phyloP scores from a whole-genome alignment of 2,113 vertebrate species.

The Mustela nigripes region DNA sequence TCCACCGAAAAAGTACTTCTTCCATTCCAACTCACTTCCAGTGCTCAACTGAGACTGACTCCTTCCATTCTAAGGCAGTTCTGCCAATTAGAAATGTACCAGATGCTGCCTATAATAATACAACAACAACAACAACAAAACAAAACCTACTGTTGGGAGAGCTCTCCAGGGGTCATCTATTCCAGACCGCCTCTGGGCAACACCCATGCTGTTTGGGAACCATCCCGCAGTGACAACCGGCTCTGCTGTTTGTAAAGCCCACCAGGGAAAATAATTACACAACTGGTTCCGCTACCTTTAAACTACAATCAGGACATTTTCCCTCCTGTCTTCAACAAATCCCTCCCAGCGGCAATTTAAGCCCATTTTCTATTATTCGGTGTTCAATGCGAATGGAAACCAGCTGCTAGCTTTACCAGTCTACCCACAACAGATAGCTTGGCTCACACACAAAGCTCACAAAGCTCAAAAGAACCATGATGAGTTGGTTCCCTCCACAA shows the following conservation, averaged over 20 bases:
- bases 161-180: slow-evolving; percentile 18
- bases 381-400: slow-evolving; percentile 62
- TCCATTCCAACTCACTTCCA: neutral
- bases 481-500: slow-evolving; percentile 6
- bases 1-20: neutral
- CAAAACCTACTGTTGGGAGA: neutral
- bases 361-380: slow-evolving; percentile 62
- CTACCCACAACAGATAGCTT: slow-evolving; percentile 51
- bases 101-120: slow-evolving; percentile 51
- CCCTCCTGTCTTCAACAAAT: slow-evolving; percentile 60
- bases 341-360: slow-evolving; percentile 46
- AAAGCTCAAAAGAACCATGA: slow-evolving; percentile 64
- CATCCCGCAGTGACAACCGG: neutral
- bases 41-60: neutral
- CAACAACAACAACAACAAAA: slow-evolving; percentile 3
- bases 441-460: slow-evolving; percentile 27
- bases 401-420: slow-evolving; percentile 68
- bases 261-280: slow-evolving; percentile 54
- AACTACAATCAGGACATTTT: slow-evolving; percentile 64
- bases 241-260: slow-evolving; percentile 40
- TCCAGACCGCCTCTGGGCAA: slow-evolving; percentile 39
- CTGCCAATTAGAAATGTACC: slow-evolving; percentile 36
- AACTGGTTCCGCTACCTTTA: slow-evolving; percentile 60
- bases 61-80: slow-evolving; percentile 13
- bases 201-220: neutral